Conservation (phyloP, 2,797 vertebrate genomes). For the Yasuhikotakia modesta region DNA sequence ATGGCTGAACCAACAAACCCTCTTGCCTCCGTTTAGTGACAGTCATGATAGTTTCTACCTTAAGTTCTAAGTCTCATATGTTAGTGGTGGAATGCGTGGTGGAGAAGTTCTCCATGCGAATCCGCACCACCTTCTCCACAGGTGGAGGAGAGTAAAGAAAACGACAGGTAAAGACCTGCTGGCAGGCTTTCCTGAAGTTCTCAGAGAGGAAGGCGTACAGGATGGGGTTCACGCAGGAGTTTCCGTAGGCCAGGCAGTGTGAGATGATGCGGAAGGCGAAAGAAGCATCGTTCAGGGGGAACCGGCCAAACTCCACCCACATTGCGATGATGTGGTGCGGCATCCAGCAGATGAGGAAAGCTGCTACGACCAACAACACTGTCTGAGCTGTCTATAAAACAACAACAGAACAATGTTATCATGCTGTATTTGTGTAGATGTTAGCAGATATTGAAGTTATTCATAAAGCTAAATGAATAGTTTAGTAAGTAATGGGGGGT, state of each 20-base stretch:
- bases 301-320: conserved; percentile 84
- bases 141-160: conserved; percentile 58
- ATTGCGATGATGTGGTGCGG: conserved; percentile 84
- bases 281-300: conserved; percentile 78
- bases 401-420: neutral
- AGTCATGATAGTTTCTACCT: neutral
- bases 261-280: conserved; percentile 82
- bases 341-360: conserved; percentile 85
- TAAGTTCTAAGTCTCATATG: conserved; percentile 58
- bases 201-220: conserved; percentile 85
- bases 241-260: conserved; percentile 83
- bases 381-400: conserved; percentile 80
- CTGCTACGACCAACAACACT: conserved; percentile 76
- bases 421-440: neutral
- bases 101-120: conserved; percentile 81
- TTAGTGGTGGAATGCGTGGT: conserved; percentile 78
- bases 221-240: conserved; percentile 85
- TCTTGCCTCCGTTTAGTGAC: neutral
- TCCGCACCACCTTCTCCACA: conserved; percentile 66
- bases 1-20: neutral
- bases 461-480: neutral
- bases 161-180: conserved; percentile 73
- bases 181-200: conserved; percentile 82
- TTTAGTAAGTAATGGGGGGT: neutral
- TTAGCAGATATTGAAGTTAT: neutral